Evolutionary conservation across 1,140 invertebrate genomes (phyloP).

Genomic region (Panagrolaimus sp.): DNA sequence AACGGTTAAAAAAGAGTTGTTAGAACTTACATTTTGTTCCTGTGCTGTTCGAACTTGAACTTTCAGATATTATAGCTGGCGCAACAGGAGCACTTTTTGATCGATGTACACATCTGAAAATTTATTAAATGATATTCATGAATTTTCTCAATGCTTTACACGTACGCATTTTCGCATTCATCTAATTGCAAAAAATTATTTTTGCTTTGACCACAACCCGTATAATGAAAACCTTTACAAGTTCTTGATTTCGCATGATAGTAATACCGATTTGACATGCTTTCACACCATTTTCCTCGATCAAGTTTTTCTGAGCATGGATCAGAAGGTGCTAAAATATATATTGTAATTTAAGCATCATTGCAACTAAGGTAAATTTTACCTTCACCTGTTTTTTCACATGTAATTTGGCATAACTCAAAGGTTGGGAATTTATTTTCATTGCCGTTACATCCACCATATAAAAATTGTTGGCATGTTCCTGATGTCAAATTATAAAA

Average conservation of each 20-base stretch:
- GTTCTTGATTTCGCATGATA: conserved; percentile 40
- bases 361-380: conserved; percentile 2
- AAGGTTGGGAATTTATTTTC: conserved; percentile 48
- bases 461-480: conserved; percentile 52
- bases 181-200: conserved; percentile 45
- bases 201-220: conserved; percentile 49
- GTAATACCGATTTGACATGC: conserved; percentile 53
- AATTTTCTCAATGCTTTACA: background rate
- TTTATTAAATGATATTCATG: background rate
- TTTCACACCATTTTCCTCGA: conserved; percentile 50
- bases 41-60: background rate
- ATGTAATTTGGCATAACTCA: conserved; percentile 50
- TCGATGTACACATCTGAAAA: conserved; percentile 25
- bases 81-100: background rate
- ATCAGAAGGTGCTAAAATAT: conserved; percentile 31
- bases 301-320: conserved; percentile 45
- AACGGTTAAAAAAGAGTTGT: background rate
- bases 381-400: conserved; percentile 47
- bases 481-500: conserved; percentile 52
- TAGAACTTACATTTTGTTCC: conserved; percentile 16
- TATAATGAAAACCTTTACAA: conserved; percentile 56
- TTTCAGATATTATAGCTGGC: background rate
- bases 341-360: background rate
- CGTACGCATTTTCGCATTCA: conserved; percentile 24
- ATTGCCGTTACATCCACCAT: conserved; percentile 53